Conservation (phyloP, 2,888 invertebrate genomes). For the Tillus elongatus region DNA sequence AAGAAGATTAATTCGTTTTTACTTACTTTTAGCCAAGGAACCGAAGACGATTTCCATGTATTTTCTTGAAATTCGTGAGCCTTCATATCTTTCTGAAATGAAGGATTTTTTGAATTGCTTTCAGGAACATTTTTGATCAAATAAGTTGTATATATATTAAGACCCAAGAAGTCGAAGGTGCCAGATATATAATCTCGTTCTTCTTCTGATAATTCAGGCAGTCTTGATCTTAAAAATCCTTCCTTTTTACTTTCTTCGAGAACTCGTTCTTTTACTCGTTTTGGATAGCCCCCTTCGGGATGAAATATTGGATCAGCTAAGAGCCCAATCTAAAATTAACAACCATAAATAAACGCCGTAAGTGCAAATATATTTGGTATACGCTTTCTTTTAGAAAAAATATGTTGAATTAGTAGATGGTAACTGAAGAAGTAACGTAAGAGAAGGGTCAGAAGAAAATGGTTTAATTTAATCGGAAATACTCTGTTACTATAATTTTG, state of each 20-base stretch:
- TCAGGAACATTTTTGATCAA: slow-evolving; percentile 17
- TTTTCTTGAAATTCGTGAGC: slow-evolving; percentile 48
- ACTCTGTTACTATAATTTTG: no score
- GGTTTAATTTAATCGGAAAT: no score
- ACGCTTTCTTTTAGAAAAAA: no score
- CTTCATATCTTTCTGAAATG: slow-evolving; percentile 54
- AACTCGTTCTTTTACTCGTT: slow-evolving; percentile 21
- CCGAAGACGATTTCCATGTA: slow-evolving; percentile 46
- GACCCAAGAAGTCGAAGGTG: slow-evolving; percentile 24
- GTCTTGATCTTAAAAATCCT: slow-evolving; percentile 21
- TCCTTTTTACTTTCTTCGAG: slow-evolving; percentile 20
- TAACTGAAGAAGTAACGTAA: no score
- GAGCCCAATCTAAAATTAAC: slow-evolving; percentile 19
- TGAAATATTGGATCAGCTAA: slow-evolving; percentile 23
- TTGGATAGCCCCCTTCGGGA: slow-evolving; percentile 26
- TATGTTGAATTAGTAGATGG: no score
- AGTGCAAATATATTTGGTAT: no score
- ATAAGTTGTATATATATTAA: slow-evolving; percentile 21
- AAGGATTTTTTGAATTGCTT: slow-evolving; percentile 37
- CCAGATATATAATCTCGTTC: slow-evolving; percentile 19
- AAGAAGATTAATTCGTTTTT: no score
- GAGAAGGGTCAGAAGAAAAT: no score
- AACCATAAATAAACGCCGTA: no score
- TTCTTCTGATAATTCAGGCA: slow-evolving; percentile 19
- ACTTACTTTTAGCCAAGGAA: slow-evolving; percentile 23